Conservation (phyloP, 2,888 invertebrate species). For the Xanthostigma xanthostigma region DNA sequence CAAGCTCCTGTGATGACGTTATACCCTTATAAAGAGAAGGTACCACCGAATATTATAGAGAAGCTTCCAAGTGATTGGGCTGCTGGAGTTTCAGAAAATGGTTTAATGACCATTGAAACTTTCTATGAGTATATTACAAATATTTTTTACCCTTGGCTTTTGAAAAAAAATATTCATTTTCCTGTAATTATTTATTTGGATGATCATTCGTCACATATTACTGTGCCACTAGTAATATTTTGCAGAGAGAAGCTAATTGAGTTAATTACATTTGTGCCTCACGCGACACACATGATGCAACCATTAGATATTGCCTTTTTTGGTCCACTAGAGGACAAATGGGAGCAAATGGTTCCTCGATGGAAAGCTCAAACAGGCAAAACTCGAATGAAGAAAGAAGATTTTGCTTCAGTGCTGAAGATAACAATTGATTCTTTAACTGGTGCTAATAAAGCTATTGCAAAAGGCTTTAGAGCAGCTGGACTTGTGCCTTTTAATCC, state of each 20-base stretch:
- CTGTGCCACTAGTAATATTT: slow-evolving; percentile 21
- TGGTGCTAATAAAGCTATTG: too few relatives aligned
- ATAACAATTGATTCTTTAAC: too few relatives aligned
- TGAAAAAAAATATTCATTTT: slow-evolving; percentile 16
- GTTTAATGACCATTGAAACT: slow-evolving; percentile 24
- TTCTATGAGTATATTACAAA: slow-evolving; percentile 23
- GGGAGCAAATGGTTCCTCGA: too few relatives aligned
- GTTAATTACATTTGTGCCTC: slow-evolving; percentile 20
- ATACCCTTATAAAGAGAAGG: slow-evolving; percentile 15
- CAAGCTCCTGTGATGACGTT: slow-evolving; percentile 1
- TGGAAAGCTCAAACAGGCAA: too few relatives aligned
- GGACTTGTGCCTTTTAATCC: too few relatives aligned
- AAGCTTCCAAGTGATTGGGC: slow-evolving; percentile 20
- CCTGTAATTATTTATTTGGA: slow-evolving; percentile 23
- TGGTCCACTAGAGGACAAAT: too few relatives aligned
- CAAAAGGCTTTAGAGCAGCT: too few relatives aligned
- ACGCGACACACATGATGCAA: slow-evolving; percentile 14
- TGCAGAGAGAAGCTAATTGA: slow-evolving; percentile 20
- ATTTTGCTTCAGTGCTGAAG: too few relatives aligned
- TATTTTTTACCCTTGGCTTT: slow-evolving; percentile 22
- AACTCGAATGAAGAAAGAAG: too few relatives aligned
- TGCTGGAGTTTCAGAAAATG: slow-evolving; percentile 22
- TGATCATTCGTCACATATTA: slow-evolving; percentile 21
- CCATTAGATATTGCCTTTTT: too few relatives aligned
- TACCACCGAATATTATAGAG: slow-evolving; percentile 12